These are phyloP conservation scores for Eremophila alpestris DNA, from an alignment of 2,797 vertebrate genomes.

Conservation along the genomic window DNA sequence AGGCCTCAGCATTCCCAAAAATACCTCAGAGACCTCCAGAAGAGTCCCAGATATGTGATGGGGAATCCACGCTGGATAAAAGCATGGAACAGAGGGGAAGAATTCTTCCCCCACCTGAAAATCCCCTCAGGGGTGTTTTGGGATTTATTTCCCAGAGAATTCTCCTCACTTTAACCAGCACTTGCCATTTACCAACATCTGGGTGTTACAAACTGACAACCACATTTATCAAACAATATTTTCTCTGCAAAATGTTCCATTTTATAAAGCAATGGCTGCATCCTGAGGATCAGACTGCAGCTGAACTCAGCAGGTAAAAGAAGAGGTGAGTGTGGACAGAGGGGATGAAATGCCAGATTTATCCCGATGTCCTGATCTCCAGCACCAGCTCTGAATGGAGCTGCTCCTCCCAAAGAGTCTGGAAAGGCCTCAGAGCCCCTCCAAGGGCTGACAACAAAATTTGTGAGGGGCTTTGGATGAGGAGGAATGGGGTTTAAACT, in stretches of 20 bases:
- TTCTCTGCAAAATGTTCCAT: background rate
- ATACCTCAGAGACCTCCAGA: background rate
- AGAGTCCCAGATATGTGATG: accelerated
- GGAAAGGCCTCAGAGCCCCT: background rate
- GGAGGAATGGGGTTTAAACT: background rate
- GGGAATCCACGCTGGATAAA: background rate
- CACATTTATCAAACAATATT: accelerated
- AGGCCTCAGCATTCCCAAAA: background rate
- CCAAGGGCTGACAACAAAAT: background rate
- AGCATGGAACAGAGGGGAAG: accelerated
- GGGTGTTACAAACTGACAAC: background rate
- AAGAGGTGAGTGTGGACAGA: accelerated
- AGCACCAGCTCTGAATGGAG: background rate
- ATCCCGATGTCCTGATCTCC: background rate
- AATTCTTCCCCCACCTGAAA: background rate
- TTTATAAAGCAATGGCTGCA: accelerated
- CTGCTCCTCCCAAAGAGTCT: background rate
- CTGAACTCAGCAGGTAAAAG: background rate
- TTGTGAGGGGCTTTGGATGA: background rate
- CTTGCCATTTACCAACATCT: background rate
- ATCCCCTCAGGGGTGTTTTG: background rate
- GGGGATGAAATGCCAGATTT: background rate
- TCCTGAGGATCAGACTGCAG: background rate
- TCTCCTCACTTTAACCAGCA: background rate
- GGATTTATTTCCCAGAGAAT: background rate